Evolutionary conservation across 2,113 vertebrate genomes (phyloP).

Genomic region (Pelobates fuscus): DNA sequence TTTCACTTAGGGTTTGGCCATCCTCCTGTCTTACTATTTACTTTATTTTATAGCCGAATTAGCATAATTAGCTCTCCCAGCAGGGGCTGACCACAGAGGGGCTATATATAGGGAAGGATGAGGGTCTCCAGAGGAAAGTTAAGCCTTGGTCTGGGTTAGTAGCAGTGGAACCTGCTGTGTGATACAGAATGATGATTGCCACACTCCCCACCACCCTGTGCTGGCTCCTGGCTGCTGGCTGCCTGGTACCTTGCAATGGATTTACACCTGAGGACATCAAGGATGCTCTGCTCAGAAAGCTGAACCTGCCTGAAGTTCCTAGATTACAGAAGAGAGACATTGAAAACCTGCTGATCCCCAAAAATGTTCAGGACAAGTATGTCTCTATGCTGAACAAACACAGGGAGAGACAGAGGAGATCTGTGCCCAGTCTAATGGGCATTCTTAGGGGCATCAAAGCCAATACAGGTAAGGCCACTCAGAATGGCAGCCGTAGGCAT

Average conservation of each 20-base stretch:
- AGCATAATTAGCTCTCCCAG: constrained; percentile 21
- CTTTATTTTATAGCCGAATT: constrained; percentile 1
- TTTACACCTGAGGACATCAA: constrained; percentile 78
- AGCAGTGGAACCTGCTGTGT: not conserved
- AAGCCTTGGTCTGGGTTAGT: too few relatives aligned
- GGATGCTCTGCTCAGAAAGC: constrained; percentile 74
- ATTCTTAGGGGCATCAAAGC: constrained; percentile 84
- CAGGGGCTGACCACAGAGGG: not conserved
- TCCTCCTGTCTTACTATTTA: too few relatives aligned
- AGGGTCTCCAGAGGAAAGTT: not conserved
- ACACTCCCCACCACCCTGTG: not conserved
- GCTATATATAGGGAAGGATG: constrained; percentile 10
- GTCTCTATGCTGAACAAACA: constrained; percentile 81
- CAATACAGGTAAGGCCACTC: constrained; percentile 73
- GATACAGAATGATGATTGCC: constrained; percentile 1
- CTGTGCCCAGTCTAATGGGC: constrained; percentile 81
- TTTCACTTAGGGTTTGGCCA: too few relatives aligned
- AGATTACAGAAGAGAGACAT: constrained; percentile 77
- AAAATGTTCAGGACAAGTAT: constrained; percentile 80
- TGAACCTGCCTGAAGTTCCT: constrained; percentile 78
- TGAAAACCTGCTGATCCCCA: constrained; percentile 79
- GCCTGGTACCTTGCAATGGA: constrained; percentile 54
- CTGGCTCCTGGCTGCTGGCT: constrained; percentile 61
- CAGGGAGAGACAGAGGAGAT: constrained; percentile 77
- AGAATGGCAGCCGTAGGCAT: too few relatives aligned